These are phyloP conservation scores for Boloria selene DNA, from an alignment of 2,888 invertebrate genomes.

Conservation along the genomic window DNA sequence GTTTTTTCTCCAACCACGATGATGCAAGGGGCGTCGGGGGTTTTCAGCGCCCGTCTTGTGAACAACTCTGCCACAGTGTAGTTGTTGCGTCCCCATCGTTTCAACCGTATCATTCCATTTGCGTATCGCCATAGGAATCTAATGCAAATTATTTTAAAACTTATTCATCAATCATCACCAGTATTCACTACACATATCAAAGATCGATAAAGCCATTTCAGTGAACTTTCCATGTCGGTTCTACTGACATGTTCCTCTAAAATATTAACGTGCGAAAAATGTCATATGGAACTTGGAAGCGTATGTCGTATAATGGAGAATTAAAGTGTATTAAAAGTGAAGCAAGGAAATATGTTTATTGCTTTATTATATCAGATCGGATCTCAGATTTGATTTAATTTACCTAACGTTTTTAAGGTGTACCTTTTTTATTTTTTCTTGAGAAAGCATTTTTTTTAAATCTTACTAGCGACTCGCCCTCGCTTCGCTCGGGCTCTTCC, in stretches of 20 bases:
- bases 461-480: no score
- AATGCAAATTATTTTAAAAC: constrained; percentile 36
- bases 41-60: constrained; percentile 78
- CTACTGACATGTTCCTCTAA: constrained; percentile 14
- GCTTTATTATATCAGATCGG: no score
- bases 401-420: no score
- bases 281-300: constrained; percentile 18
- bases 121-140: constrained; percentile 83
- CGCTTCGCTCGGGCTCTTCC: no score
- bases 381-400: no score
- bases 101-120: constrained; percentile 75
- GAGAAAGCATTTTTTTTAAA: no score
- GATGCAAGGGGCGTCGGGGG: constrained; percentile 86
- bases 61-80: constrained; percentile 85
- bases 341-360: no score
- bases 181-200: neutral
- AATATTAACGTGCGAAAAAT: constrained; percentile 41
- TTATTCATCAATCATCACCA: no score
- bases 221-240: constrained; percentile 10
- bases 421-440: no score
- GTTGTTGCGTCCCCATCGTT: constrained; percentile 80
- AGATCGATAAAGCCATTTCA: constrained; percentile 21
- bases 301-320: neutral
- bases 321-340: neutral
- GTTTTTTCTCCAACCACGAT: constrained; percentile 84